A percentile compares a stretch with the other conserved stretches of the same genome.
Conservation (phyloP, 2,797 vertebrate genomes). For the Rhinogobio ventralis region DNA sequence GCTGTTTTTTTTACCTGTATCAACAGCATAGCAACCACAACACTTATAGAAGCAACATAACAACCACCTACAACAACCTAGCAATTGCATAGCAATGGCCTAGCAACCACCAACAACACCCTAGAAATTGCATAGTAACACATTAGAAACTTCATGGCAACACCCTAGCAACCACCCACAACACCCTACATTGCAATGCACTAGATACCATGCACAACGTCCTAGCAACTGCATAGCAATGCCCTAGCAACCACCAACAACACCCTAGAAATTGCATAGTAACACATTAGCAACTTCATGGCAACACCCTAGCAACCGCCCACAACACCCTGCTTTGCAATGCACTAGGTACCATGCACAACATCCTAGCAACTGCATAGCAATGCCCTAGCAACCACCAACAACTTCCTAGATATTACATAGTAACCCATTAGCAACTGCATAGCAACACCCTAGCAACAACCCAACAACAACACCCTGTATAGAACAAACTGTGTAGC, state of each 20-base stretch:
- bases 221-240: not conserved
- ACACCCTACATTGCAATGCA: not conserved
- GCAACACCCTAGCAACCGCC: not conserved
- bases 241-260: not conserved
- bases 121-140: not conserved
- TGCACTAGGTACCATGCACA: not conserved
- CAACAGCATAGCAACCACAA: not conserved
- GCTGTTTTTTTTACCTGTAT: not conserved
- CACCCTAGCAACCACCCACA: not conserved
- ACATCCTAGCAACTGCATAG: not conserved
- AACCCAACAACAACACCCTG: not conserved
- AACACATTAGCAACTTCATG: not conserved
- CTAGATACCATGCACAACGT: not conserved
- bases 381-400: not conserved
- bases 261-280: not conserved
- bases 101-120: not conserved
- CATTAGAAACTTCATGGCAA: not conserved
- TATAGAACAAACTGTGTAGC: not conserved
- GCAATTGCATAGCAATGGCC: not conserved
- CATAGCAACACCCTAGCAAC: not conserved
- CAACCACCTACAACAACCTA: not conserved
- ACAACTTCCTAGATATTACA: not conserved
- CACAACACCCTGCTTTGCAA: not conserved
- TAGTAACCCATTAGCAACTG: not conserved
- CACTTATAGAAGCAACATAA: not conserved